Conservation (phyloP, 2,113 vertebrate species). For the Microcebus murinus region DNA sequence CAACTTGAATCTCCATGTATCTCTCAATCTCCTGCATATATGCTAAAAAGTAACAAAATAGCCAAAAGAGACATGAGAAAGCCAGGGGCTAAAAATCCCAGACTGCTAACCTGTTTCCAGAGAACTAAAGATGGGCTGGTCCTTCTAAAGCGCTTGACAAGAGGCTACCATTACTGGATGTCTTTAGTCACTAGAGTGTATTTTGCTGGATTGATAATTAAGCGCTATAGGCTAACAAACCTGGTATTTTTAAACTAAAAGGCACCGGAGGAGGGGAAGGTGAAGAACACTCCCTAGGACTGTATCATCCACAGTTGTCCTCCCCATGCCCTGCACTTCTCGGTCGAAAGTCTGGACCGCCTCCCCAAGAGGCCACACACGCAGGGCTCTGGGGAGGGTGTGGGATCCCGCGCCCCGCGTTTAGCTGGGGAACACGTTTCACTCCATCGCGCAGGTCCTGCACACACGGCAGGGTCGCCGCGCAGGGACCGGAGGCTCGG, state of each 20-base stretch:
- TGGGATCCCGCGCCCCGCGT: no score
- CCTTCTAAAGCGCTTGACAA: neutral
- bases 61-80: neutral
- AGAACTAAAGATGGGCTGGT: neutral
- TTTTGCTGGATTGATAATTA: neutral
- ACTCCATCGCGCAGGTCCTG: neutral
- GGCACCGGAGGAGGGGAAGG: neutral
- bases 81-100: neutral
- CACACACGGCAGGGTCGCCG: neutral
- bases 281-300: neutral
- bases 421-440: neutral
- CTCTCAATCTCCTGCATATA: neutral
- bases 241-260: neutral
- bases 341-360: neutral
- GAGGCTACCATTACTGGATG: neutral
- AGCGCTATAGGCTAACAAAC: neutral
- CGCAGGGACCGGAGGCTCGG: neutral
- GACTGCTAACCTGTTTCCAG: neutral
- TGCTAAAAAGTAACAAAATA: neutral
- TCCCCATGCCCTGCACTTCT: neutral
- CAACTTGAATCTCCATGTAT: neutral
- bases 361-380: neutral
- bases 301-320: neutral
- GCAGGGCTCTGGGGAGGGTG: neutral
- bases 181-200: neutral